phyloP scores from a whole-genome alignment of 2,888 invertebrate genomes.

The Eilema griseolum region DNA sequence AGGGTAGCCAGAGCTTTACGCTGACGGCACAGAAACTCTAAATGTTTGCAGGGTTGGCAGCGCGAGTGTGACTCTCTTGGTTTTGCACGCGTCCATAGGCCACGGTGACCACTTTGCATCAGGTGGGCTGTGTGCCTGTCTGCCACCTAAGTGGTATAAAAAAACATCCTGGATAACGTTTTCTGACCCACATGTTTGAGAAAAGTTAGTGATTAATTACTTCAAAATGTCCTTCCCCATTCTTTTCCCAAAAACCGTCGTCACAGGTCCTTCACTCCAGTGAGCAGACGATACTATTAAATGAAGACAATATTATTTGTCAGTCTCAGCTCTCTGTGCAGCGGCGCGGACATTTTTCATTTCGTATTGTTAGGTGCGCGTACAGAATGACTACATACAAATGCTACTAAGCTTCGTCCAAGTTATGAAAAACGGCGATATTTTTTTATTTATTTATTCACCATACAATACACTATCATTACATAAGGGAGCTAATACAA shows the following conservation, averaged over 20 bases:
- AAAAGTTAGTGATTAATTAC: background rate
- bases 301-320: constrained; percentile 32
- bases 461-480: background rate
- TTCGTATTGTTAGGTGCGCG: constrained; percentile 51
- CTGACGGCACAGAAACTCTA: no score
- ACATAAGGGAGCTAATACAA: no score
- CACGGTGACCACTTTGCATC: no score
- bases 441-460: background rate
- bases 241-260: background rate
- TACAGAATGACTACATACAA: constrained; percentile 44
- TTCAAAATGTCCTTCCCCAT: background rate
- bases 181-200: no score
- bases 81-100: no score
- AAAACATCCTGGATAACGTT: no score
- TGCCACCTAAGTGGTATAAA: no score
- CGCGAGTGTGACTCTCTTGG: no score
- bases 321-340: constrained; percentile 23
- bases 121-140: no score
- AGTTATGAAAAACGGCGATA: constrained; percentile 23
- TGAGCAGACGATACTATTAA: constrained; percentile 12
- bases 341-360: constrained; percentile 54
- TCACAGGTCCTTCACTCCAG: background rate
- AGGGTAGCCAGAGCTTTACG: no score
- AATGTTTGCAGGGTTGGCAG: no score
- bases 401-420: constrained; percentile 34